Evolutionary conservation across 2,113 vertebrate species (phyloP), one percentile per base, ranked within the genome.

Genomic region (Phocoena sinus): DNA sequence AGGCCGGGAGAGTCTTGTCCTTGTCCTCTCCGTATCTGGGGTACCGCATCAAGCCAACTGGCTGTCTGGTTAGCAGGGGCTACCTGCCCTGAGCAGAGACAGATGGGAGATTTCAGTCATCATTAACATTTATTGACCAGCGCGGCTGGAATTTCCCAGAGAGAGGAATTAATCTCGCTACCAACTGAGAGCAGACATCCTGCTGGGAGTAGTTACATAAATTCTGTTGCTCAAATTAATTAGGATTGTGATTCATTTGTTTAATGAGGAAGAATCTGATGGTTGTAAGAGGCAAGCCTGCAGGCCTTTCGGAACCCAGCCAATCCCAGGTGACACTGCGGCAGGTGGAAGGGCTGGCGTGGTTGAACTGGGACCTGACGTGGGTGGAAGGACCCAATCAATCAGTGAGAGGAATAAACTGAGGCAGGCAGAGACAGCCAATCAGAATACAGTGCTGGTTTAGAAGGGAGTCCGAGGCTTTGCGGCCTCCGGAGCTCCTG

Each of bases 171-270:
- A 97, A 97, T 93, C 97, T 97, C 94, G 28, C 94, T 97, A 62
- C 97, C 6, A 6, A 96, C 97, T 97, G 98, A 97, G 98, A 98
- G 97, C 98, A 97, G 85, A 93, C 96, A 98, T 97, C 98, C 98
- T 98, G 98, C 97, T 98, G 98, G 96, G 98, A 98, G 98, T 96
- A 97, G 95, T 98, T 98, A 96, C 97, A 97, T 84, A 71, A 93
- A 98, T 98, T 98, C 97, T 93, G 98, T 96, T 98, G 98, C 98
- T 98, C 98, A 98, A 98, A 98, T 99, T 98, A 98, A 98, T 98
- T 94, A 90, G 97, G 98, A 98, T 97, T 98, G 97, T 98, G 98
- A 98, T 98, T 97, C 98, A 98, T 98, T 98, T 98, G 98, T 98
- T 99, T 98, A 98, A 98, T 98, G 98, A 98, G 90, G 96, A 97